Conservation (phyloP, 2,888 invertebrate genomes). For the Galerucella calmariensis region DNA sequence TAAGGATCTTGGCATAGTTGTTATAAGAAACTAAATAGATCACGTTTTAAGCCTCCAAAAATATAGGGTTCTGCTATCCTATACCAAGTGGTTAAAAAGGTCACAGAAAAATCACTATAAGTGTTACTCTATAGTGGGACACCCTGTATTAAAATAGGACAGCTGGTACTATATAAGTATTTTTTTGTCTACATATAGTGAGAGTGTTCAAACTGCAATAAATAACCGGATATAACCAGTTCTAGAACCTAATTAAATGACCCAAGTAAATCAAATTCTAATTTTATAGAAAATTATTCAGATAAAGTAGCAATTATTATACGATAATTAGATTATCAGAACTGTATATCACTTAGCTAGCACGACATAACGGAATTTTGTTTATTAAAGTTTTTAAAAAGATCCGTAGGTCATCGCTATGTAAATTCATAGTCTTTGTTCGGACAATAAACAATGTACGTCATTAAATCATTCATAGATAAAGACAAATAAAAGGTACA, state of each 20-base stretch:
- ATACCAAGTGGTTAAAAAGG: too few relatives aligned
- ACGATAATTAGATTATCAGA: not conserved
- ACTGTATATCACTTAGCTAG: not conserved
- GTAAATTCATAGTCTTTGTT: not conserved
- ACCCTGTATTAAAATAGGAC: too few relatives aligned
- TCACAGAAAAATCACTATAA: too few relatives aligned
- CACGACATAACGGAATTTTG: not conserved
- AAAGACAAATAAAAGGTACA: too few relatives aligned
- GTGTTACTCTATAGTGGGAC: too few relatives aligned
- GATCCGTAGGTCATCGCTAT: not conserved
- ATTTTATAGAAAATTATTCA: not conserved
- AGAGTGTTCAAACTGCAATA: not conserved
- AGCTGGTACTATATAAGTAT: too few relatives aligned
- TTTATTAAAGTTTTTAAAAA: not conserved
- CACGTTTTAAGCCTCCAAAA: too few relatives aligned
- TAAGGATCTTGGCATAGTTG: too few relatives aligned
- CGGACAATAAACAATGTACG: not conserved
- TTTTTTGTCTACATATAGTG: too few relatives aligned
- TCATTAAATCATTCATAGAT: too few relatives aligned
- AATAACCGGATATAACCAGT: slow-evolving; percentile 4
- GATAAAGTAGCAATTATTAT: not conserved
- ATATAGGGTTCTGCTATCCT: too few relatives aligned
- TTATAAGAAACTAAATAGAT: too few relatives aligned
- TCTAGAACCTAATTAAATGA: slow-evolving; percentile 1
- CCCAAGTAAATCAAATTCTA: not conserved